Evolutionary conservation across 1,140 invertebrate genomes (phyloP).

Genomic region (Lepidurus couesii): DNA sequence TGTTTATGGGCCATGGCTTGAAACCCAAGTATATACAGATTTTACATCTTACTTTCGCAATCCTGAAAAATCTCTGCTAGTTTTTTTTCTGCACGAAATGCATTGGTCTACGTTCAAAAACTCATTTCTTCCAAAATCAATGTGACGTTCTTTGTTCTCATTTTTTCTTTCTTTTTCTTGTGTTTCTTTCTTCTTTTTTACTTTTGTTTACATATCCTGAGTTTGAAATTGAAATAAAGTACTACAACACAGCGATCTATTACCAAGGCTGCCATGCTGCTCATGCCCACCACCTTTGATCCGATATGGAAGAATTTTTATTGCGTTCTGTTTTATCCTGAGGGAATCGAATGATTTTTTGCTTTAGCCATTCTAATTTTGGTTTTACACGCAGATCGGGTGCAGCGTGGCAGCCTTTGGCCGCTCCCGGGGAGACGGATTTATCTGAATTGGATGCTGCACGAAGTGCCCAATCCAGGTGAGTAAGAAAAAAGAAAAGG

Average conservation of each 20-base stretch:
- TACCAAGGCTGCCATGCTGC: slow-evolving; percentile 20
- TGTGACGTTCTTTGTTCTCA: slow-evolving; percentile 37
- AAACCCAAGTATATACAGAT: neutral
- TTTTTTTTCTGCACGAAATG: neutral
- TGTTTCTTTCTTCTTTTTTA: slow-evolving; percentile 54
- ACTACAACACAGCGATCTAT: neutral
- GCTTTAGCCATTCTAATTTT: slow-evolving; percentile 1
- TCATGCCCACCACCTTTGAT: neutral
- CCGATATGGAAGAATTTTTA: neutral
- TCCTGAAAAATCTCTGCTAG: too few relatives aligned
- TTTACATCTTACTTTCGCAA: too few relatives aligned
- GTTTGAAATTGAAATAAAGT: neutral
- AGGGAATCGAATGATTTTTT: neutral
- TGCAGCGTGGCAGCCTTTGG: slow-evolving; percentile 20
- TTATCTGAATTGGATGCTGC: slow-evolving; percentile 15
- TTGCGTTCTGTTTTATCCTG: neutral
- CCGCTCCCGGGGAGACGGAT: slow-evolving; percentile 7
- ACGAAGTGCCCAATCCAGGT: neutral
- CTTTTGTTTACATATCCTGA: too few relatives aligned
- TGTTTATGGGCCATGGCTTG: slow-evolving; percentile 30
- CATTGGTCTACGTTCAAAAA: neutral
- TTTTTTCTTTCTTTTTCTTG: slow-evolving; percentile 41
- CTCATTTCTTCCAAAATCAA: neutral
- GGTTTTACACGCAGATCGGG: slow-evolving; percentile 15
- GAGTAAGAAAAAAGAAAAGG: neutral